Percentiles rank a stretch among this genome's conserved stretches.
Conservation (phyloP, 2,113 vertebrate species). For the Podilymbus podiceps region DNA sequence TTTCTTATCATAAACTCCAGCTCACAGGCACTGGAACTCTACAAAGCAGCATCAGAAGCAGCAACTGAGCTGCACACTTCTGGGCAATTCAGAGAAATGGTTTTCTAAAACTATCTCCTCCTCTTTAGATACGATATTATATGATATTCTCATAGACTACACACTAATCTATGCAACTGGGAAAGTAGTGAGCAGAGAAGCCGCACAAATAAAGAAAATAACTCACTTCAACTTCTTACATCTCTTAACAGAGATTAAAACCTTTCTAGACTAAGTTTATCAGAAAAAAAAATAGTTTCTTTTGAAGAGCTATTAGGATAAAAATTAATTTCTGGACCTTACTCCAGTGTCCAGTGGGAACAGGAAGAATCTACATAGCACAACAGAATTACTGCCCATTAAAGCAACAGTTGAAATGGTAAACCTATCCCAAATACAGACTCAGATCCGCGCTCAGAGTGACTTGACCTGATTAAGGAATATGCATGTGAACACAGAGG, state of each 20-base stretch:
- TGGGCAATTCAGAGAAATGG: neutral
- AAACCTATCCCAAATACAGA: neutral
- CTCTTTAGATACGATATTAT: neutral
- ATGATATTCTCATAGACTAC: neutral
- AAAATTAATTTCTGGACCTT: neutral
- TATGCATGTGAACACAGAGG: neutral
- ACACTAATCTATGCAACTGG: constrained; percentile 44
- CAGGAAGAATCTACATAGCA: neutral
- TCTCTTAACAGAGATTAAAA: neutral
- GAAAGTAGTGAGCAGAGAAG: neutral
- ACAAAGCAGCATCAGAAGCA: neutral
- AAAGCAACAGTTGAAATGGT: neutral
- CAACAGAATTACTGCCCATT: neutral
- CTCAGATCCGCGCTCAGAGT: neutral
- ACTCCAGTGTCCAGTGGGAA: neutral
- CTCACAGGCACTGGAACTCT: neutral
- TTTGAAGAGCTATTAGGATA: neutral
- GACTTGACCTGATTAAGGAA: neutral
- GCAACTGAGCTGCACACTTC: neutral
- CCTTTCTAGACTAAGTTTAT: neutral
- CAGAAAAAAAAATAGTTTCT: neutral
- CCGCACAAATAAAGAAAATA: constrained; percentile 31
- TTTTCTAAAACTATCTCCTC: constrained; percentile 33
- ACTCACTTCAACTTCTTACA: constrained; percentile 5
- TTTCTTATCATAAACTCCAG: neutral